These are phyloP conservation scores for Corapipo altera DNA, from an alignment of 2,113 vertebrate species.

Conservation along the genomic window DNA sequence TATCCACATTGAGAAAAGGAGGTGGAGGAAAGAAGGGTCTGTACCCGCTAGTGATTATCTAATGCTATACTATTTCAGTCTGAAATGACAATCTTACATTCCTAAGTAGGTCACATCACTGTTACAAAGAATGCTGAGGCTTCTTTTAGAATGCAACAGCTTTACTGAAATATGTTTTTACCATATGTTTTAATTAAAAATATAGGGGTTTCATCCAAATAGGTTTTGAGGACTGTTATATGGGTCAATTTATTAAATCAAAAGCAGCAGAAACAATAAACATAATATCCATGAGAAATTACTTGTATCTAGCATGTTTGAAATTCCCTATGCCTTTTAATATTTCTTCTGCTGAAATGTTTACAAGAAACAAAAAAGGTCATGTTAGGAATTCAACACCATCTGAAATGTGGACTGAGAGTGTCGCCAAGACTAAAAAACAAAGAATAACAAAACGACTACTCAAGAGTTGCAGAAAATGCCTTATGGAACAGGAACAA, in stretches of 20 bases:
- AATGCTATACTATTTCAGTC: neutral
- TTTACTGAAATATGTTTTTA: slow-evolving; percentile 53
- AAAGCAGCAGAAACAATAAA: slow-evolving; percentile 1
- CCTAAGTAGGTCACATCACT: slow-evolving; percentile 13
- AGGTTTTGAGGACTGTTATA: slow-evolving; percentile 7
- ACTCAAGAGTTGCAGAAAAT: neutral
- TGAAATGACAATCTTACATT: neutral
- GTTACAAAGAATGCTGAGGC: neutral
- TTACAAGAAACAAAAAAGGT: neutral
- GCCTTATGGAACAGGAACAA: neutral
- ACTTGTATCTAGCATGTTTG: neutral
- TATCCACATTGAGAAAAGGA: neutral
- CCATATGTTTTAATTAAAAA: slow-evolving; percentile 56
- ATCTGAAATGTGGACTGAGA: neutral
- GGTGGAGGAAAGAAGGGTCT: neutral
- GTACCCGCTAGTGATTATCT: neutral
- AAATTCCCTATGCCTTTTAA: neutral
- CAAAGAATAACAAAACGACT: neutral
- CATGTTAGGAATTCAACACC: neutral
- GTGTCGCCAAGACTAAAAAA: neutral
- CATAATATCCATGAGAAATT: neutral
- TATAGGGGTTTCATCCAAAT: neutral
- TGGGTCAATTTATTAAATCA: slow-evolving; percentile 3
- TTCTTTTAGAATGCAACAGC: slow-evolving; percentile 41
- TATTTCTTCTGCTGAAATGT: neutral